Conservation (phyloP, 2,888 invertebrate species). For the Raillietiella orientalis region DNA sequence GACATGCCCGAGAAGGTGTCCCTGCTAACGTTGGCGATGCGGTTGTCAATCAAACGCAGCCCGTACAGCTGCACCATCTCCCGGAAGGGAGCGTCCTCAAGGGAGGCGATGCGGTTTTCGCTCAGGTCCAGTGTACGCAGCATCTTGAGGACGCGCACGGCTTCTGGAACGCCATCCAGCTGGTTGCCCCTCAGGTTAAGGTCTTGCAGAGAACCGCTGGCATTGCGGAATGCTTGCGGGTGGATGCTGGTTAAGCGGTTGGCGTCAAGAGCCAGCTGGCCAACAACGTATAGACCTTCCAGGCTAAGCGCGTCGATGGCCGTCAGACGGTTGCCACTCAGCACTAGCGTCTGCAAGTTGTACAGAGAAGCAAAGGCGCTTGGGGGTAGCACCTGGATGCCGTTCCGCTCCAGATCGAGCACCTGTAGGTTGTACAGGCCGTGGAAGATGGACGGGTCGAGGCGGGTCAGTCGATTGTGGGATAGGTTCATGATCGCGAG, state of each 20-base stretch:
- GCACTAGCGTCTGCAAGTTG: slow-evolving; percentile 55
- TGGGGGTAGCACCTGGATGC: slow-evolving; percentile 44
- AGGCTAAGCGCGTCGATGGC: slow-evolving; percentile 53
- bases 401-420: slow-evolving; percentile 51
- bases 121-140: slow-evolving; percentile 62
- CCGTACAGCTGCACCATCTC: slow-evolving; percentile 60
- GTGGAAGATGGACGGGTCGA: slow-evolving; percentile 50
- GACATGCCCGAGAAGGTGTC: slow-evolving; percentile 41
- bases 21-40: slow-evolving; percentile 43
- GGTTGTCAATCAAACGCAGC: slow-evolving; percentile 58
- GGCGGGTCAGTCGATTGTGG: slow-evolving; percentile 39
- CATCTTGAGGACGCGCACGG: slow-evolving; percentile 49
- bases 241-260: slow-evolving; percentile 52
- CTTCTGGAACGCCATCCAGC: slow-evolving; percentile 41
- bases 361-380: slow-evolving; percentile 70
- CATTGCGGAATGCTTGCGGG: slow-evolving; percentile 34
- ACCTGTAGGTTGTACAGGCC: slow-evolving; percentile 57
- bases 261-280: slow-evolving; percentile 49
- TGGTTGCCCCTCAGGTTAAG: slow-evolving; percentile 62
- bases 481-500: slow-evolving; percentile 57
- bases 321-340: slow-evolving; percentile 53
- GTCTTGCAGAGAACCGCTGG: slow-evolving; percentile 62
- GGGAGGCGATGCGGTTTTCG: slow-evolving; percentile 48
- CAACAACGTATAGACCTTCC: slow-evolving; percentile 57
- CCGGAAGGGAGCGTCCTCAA: slow-evolving; percentile 48